Conservation (phyloP, 2,113 vertebrate species). For the Tragelaphus scriptus region DNA sequence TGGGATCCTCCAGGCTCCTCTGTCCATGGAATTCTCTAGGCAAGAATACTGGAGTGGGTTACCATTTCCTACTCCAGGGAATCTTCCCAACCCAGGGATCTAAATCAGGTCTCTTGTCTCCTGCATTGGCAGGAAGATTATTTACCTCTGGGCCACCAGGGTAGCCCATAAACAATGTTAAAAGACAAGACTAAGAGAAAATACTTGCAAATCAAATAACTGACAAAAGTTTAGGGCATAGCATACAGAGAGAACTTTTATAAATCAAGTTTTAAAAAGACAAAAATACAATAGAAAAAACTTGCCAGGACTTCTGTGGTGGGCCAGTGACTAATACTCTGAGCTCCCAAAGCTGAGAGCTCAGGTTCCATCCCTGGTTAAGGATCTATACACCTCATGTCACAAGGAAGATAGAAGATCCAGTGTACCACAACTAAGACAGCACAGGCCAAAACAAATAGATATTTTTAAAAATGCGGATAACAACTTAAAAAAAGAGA, state of each 20-base stretch:
- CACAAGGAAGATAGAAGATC: background rate
- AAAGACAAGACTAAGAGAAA: background rate
- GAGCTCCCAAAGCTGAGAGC: background rate
- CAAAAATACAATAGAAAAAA: background rate
- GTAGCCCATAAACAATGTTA: background rate
- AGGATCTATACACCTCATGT: background rate
- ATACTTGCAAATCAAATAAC: conserved; percentile 25
- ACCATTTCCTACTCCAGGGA: background rate
- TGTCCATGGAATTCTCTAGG: background rate
- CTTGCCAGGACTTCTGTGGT: background rate
- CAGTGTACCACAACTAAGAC: background rate
- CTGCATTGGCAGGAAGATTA: background rate
- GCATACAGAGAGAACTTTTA: background rate
- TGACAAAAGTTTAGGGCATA: background rate
- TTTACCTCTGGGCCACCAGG: background rate
- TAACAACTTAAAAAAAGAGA: background rate
- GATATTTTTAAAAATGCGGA: background rate
- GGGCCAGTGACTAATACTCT: background rate
- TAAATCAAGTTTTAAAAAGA: background rate
- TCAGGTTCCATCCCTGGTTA: background rate
- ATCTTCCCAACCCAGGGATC: background rate
- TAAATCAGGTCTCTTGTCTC: background rate
- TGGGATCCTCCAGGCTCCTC: background rate
- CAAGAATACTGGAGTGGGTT: background rate
- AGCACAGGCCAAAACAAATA: background rate